These are phyloP conservation scores for Conopomorpha cramerella DNA, from an alignment of 1,140 invertebrate genomes.

Conservation along the genomic window DNA sequence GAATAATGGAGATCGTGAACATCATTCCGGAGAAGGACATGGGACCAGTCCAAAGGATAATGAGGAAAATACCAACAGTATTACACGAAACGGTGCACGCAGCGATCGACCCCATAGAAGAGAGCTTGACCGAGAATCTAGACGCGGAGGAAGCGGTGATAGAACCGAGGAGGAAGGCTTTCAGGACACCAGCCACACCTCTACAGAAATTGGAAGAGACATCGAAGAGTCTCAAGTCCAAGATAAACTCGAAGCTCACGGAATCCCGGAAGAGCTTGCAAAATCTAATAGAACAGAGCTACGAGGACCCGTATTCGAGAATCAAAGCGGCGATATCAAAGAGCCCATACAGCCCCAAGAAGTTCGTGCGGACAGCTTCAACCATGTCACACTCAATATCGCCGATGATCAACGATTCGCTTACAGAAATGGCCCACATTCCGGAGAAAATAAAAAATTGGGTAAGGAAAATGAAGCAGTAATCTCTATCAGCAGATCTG, in stretches of 20 bases:
- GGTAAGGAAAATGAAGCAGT: slow-evolving; percentile 34
- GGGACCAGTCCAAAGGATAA: slow-evolving; percentile 28
- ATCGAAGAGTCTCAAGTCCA: slow-evolving; percentile 24
- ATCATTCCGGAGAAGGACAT: slow-evolving; percentile 28
- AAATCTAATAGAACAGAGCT: slow-evolving; percentile 30
- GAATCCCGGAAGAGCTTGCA: slow-evolving; percentile 38
- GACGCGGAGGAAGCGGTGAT: slow-evolving; percentile 12
- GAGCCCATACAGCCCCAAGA: slow-evolving; percentile 21
- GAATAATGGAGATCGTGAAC: slow-evolving; percentile 45
- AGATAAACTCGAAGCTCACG: slow-evolving; percentile 32
- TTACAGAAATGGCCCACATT: slow-evolving; percentile 33
- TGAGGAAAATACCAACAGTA: slow-evolving; percentile 35
- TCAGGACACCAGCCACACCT: slow-evolving; percentile 1
- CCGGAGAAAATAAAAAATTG: slow-evolving; percentile 41
- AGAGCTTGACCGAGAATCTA: too few species aligned
- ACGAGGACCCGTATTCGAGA: slow-evolving; percentile 29
- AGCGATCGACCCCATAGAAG: slow-evolving; percentile 21
- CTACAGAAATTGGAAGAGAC: slow-evolving; percentile 21
- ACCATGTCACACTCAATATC: slow-evolving; percentile 26
- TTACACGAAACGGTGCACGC: slow-evolving; percentile 40
- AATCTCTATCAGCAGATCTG: slow-evolving; percentile 9
- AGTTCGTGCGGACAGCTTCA: slow-evolving; percentile 28
- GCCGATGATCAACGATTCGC: slow-evolving; percentile 36
- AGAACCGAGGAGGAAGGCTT: slow-evolving; percentile 9
- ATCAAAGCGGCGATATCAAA: slow-evolving; percentile 14